Evolutionary conservation across 2,113 vertebrate genomes (phyloP).

Genomic region (Entelurus aequoreus): DNA sequence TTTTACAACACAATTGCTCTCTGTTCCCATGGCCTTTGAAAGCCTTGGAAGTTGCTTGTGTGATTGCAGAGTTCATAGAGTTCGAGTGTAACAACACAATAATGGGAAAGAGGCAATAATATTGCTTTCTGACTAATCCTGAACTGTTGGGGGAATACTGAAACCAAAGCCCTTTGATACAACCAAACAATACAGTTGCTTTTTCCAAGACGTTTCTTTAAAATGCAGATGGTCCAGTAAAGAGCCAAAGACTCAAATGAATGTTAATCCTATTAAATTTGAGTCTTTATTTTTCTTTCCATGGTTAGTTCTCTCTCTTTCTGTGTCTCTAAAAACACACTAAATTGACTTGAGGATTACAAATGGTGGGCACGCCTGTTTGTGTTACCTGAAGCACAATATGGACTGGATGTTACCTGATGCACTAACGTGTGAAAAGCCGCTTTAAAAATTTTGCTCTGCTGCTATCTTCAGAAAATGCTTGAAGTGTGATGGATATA

Average conservation of each 20-base stretch:
- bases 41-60: neutral
- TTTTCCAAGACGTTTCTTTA: conserved; percentile 48
- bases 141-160: conserved; percentile 51
- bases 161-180: conserved; percentile 54
- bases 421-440: conserved; percentile 29
- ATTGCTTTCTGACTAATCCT: conserved; percentile 56
- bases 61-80: conserved; percentile 38
- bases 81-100: conserved; percentile 40
- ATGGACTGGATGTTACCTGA: conserved; percentile 3
- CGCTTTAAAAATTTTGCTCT: conserved; percentile 15
- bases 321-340: conserved; percentile 4
- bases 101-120: conserved; percentile 37
- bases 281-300: conserved; percentile 16
- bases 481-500: conserved; percentile 16
- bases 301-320: conserved; percentile 7
- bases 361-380: conserved; percentile 25
- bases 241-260: conserved; percentile 55
- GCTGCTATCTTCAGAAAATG: conserved; percentile 16
- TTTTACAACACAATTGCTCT: too few species aligned
- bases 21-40: too few species aligned
- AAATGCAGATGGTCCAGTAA: conserved; percentile 49
- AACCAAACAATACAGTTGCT: conserved; percentile 30
- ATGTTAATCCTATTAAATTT: conserved; percentile 56
- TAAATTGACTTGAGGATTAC: conserved; percentile 47
- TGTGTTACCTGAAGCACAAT: conserved; percentile 40